These are phyloP conservation scores for Nephrotoma appendiculata DNA, from an alignment of 2,888 invertebrate genomes.

Conservation along the genomic window DNA sequence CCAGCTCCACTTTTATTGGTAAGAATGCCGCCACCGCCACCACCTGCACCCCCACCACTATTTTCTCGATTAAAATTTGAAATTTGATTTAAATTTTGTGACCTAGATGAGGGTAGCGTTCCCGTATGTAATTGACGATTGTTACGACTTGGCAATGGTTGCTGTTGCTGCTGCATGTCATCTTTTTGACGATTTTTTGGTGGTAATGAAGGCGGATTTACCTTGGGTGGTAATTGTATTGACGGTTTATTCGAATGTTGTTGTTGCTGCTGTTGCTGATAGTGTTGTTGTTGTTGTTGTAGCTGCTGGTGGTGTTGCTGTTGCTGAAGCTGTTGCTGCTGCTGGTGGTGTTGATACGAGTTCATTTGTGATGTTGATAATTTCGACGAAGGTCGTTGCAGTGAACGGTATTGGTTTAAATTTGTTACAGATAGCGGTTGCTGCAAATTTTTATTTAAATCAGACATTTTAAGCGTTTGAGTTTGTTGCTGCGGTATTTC, in stretches of 20 bases:
- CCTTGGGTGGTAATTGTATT: constrained; percentile 9
- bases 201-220: constrained; percentile 28
- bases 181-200: constrained; percentile 32
- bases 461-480: constrained; percentile 11
- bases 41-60: background rate
- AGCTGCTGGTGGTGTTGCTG: background rate
- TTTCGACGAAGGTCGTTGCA: constrained; percentile 37
- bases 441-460: constrained; percentile 27
- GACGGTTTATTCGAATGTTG: constrained; percentile 9
- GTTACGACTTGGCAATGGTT: constrained; percentile 11
- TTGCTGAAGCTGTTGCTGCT: constrained; percentile 9
- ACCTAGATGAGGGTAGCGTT: constrained; percentile 27
- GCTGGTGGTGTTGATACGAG: constrained; percentile 13
- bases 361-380: constrained; percentile 14
- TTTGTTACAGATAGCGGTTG: constrained; percentile 33
- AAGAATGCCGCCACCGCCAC: background rate
- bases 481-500: constrained; percentile 26
- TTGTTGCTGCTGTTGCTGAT: constrained; percentile 8
- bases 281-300: background rate
- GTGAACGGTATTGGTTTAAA: constrained; percentile 41
- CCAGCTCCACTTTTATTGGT: background rate
- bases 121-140: constrained; percentile 24
- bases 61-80: background rate
- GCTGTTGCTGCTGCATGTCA: constrained; percentile 6
- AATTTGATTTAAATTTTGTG: constrained; percentile 19